A percentile compares a stretch with the other conserved stretches of the same genome.
Evolutionary conservation across 2,888 invertebrate species (phyloP).

Genomic region (Busseola fusca): DNA sequence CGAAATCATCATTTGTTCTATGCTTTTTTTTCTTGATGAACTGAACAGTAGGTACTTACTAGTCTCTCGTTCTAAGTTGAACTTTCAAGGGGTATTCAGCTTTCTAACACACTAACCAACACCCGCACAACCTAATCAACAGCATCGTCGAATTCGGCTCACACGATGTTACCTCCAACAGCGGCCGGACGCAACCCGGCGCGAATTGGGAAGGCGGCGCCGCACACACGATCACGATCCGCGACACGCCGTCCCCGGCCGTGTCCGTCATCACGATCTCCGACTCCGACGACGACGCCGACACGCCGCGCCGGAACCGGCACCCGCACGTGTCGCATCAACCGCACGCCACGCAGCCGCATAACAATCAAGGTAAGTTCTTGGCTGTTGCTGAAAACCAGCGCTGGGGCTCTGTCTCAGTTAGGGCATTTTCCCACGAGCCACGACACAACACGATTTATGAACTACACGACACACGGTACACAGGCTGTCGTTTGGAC

Average conservation of each 20-base stretch:
- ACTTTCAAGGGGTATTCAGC: background rate
- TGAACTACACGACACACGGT: too few species aligned
- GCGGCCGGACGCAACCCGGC: constrained; percentile 13
- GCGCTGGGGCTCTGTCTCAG: background rate
- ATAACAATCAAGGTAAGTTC: constrained; percentile 69
- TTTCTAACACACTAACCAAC: background rate
- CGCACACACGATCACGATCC: constrained; percentile 97
- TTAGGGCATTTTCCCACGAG: too few species aligned
- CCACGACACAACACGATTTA: too few species aligned
- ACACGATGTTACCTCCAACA: background rate
- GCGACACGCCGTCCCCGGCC: constrained; percentile 98
- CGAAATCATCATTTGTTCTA: background rate
- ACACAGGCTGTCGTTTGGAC: too few species aligned
- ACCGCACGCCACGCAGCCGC: constrained; percentile 63
- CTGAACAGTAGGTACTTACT: background rate
- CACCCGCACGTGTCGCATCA: constrained; percentile 27
- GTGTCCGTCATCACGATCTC: constrained; percentile 96
- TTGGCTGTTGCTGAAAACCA: background rate
- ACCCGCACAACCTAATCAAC: constrained; percentile 11
- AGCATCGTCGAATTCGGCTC: constrained; percentile 45
- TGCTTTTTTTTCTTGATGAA: background rate
- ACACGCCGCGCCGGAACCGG: constrained; percentile 65
- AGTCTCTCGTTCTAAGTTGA: background rate
- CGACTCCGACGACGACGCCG: constrained; percentile 96
- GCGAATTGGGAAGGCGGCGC: background rate